phyloP scores from a whole-genome alignment of 2,797 vertebrate species.

The Heliangelus exortis region DNA sequence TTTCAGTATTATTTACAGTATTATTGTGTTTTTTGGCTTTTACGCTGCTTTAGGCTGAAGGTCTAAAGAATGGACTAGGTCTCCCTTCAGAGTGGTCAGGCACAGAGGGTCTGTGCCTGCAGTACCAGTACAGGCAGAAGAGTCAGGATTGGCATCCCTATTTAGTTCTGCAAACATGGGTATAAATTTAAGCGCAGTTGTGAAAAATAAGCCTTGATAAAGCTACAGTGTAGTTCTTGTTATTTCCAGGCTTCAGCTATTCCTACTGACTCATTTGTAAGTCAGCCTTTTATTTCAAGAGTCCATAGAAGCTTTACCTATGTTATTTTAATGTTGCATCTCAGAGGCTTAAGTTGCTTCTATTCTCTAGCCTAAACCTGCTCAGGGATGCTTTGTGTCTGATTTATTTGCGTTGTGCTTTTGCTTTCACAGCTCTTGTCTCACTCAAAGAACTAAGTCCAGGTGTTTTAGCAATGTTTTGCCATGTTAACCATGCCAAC shows the following conservation, averaged over 20 bases:
- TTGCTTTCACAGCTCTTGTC: not conserved
- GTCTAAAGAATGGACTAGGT: not conserved
- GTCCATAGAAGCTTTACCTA: not conserved
- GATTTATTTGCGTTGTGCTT: constrained; percentile 28
- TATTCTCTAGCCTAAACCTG: not conserved
- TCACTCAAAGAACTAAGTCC: not conserved
- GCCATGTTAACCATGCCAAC: not conserved
- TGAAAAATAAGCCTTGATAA: not conserved
- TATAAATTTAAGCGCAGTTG: not conserved
- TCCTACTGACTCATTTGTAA: not conserved
- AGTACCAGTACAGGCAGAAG: not conserved
- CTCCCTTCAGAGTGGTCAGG: not conserved
- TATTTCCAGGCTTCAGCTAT: not conserved
- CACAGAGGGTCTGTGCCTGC: not conserved
- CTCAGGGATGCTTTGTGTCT: not conserved
- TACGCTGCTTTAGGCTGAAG: not conserved
- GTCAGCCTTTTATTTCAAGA: not conserved
- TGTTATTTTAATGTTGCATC: not conserved
- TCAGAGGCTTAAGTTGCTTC: not conserved
- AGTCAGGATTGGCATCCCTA: not conserved
- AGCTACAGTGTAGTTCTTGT: not conserved
- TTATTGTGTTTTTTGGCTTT: not conserved
- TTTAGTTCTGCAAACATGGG: not conserved
- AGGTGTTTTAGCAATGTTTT: not conserved
- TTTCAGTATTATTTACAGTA: not conserved